Evolutionary conservation across 1,140 invertebrate species (phyloP), one percentile per base, ranked within the genome.

Genomic region (Cotesia glomerata): DNA sequence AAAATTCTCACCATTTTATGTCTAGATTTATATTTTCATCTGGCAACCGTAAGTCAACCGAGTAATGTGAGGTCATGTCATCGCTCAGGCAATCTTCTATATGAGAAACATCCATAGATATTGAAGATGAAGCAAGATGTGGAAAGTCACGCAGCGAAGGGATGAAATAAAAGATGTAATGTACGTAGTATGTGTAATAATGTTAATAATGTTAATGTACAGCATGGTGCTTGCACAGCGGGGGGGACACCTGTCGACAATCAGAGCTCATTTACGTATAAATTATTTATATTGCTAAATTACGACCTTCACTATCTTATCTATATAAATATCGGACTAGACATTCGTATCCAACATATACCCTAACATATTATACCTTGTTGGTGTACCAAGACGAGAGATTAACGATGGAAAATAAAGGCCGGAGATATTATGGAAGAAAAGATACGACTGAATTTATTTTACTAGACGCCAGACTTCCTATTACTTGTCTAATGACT

Each of bases 201-300:
- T 26, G 26, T 26, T 26, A 26, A 26, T 26, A 26, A 26, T 26
- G 26, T 26, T 45, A 45, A 45, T 45, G 39, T 45, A 45, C 39
- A 5, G 2, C 5, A 45, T 45, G 39, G 11, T 45, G 39, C 39
- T 9, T 45, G 51, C 70, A 58, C 70, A 63, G 35, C 70, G 32
- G 70, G 70, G 70, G 62, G 64, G 45, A 52, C 51, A 71, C 62
- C 70, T 71, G 62, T 71, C 49, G 52, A 71, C 62, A 71, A 71
- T 71, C 70, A 71, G 34, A 14, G 32, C 62, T 71, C 51, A 36
- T 71, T 71, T 54, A 45, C 62, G 62, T 49, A 4, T 45, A 64
- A 64, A 65, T 32, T 34, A 14, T 65, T 61, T 34, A 61, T 16
- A 26, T 26, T 26, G 1, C 26, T 26, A 64, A 71, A 71, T 71